These are phyloP conservation scores for Drosophila pruinosa DNA, from an alignment of 1,140 invertebrate genomes.

Conservation along the genomic window DNA sequence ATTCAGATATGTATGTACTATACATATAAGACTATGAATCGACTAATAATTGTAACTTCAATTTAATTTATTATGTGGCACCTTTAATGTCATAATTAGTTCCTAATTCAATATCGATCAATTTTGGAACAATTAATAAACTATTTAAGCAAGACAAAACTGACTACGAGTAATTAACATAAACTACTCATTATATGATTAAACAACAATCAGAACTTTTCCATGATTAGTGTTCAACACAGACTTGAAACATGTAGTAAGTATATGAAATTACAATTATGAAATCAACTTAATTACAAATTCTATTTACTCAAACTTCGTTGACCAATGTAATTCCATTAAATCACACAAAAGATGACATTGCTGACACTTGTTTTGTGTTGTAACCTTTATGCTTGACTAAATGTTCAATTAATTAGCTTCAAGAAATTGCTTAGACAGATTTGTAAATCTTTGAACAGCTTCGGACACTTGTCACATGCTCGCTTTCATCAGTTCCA, in stretches of 20 bases:
- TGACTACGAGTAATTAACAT: neutral
- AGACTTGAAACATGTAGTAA: neutral
- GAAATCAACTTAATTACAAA: neutral
- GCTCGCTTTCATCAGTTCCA: slow-evolving; percentile 73
- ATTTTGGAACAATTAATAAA: too few species aligned
- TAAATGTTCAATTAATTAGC: slow-evolving; percentile 63
- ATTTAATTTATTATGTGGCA: too few species aligned
- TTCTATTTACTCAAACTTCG: neutral
- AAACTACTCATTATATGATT: neutral
- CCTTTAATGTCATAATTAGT: too few species aligned
- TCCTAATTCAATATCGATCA: too few species aligned
- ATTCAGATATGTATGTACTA: too few species aligned
- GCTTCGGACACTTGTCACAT: slow-evolving; percentile 70
- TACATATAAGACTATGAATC: too few species aligned
- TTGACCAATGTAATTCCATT: slow-evolving; percentile 9
- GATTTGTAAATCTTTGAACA: slow-evolving; percentile 66
- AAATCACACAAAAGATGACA: neutral
- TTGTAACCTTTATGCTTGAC: slow-evolving; percentile 6
- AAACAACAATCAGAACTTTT: neutral
- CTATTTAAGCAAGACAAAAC: too few species aligned
- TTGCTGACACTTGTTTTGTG: slow-evolving; percentile 11
- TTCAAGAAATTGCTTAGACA: slow-evolving; percentile 48
- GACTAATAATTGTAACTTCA: too few species aligned
- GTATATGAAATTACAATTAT: neutral
- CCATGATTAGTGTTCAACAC: neutral